Base-by-base conservation (phyloP, 2,797 vertebrate species). In the Octomys mimax region DNA sequence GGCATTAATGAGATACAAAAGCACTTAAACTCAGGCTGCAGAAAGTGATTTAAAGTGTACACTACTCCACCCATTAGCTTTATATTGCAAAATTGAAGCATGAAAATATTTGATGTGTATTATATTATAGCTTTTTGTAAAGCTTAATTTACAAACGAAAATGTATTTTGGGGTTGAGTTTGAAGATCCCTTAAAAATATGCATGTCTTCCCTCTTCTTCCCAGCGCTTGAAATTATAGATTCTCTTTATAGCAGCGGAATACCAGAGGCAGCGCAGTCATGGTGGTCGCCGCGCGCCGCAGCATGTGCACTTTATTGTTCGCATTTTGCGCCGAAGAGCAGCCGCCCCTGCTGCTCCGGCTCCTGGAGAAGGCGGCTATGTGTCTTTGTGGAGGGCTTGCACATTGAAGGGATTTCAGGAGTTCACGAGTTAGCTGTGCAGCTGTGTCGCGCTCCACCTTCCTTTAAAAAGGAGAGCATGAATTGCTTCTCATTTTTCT, bases 351-450 rank as follows among this genome's bases (percentile, higher is more conserved):
- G 8, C n/a, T 31, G 86, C 12, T 57, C 0, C 3, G 11, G 36
- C 14, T 87, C 54, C 42, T 33, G 73, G 42, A 57, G 73, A 70
- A 87, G 49, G 28, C 26, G 13, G 57, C 49, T 75, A 0, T 10
- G 6, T 68, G 54, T 93, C 70, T 82, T 77, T 16, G 62, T 28
- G 21, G 68, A 39, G 46, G 14, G 9, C 78, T 90, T 86, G 66
- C 75, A 92, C 80, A 84, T 75, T 54, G 73, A 95, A 83, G 54
- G 18, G 57, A 61, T 94, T 91, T 86, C 42, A 59, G 28, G 91
- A 89, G 52, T 87, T 81, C 78, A 39, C 19, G 85, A 79, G 42
- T 71, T 66, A 39, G 28, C 70, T 84, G 89, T 88, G 70, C 52
- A 84, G 11, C 39, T 36, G 11, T 46, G n/a, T n/a, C 59, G 26